Evolutionary conservation across 2,888 invertebrate species (phyloP), one percentile per base, ranked within the genome.

Genomic region (Azorinus chamasolen): DNA sequence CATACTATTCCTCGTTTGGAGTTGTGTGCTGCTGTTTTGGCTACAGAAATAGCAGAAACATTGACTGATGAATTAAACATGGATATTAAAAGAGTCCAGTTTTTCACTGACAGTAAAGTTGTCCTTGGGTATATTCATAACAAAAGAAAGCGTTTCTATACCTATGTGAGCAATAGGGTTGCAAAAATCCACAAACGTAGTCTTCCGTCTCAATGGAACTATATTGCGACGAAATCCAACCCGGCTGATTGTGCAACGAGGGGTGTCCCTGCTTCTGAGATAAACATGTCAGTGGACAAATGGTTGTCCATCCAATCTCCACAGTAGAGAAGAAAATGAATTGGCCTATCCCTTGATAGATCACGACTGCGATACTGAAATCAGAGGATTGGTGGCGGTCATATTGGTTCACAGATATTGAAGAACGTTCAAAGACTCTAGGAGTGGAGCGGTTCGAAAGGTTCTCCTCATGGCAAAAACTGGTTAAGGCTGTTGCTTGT

Each of bases 1-100:
- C 74, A 75, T 25, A 83, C 84, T 1, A 83, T 84, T 24, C 83
- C 85, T 1, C 51, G 83, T 18, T 61, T 87, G 6, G 82, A 86
- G 55, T 69, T 84, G 1, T 83, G 80, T 64, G 83, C 76, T 10
- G 83, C 81, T 4, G 80, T 84, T 12, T 43, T 83, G 20, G 83
- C 75, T 10, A 50, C 65, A 1, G 74, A 86, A 50, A 25, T 86
- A 6, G 63, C 54, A n/a, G 64, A 64, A 10, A 48, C 64, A 18
- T 50, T 83, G 14, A 22, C 46, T 37, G 55, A 62, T 10, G 53
- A 75, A 16, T 25, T 83, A 8, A 22, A 80, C 10, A 20, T 83
- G 14, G 16, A 27, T 32, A 20, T 54, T 12, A 24, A 37, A 14
- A 3, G 16, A 0, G 37, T 65, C 1, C 43, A 5, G 16, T 83